These are phyloP conservation scores for Siphlonurus alternatus DNA, from an alignment of 2,888 invertebrate species.

Conservation along the genomic window DNA sequence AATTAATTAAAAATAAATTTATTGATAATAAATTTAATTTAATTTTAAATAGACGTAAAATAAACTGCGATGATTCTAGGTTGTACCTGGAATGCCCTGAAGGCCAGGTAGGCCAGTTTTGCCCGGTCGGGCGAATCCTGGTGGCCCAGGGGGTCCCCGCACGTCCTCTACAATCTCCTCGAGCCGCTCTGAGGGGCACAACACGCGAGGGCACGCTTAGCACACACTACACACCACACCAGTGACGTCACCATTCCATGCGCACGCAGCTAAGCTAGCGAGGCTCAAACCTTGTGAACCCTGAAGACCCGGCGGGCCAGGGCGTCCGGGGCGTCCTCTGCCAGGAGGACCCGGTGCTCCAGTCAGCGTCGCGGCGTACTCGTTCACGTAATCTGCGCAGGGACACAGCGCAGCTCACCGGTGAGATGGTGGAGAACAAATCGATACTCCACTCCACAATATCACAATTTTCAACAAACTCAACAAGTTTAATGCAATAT, in stretches of 20 bases:
- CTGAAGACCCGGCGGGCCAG: slow-evolving; percentile 49
- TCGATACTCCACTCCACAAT: too few species aligned
- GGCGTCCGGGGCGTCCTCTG: slow-evolving; percentile 44
- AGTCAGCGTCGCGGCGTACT: slow-evolving; percentile 40
- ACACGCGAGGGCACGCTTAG: too few species aligned
- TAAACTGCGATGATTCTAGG: neutral
- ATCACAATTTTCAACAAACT: neutral
- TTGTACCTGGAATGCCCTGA: slow-evolving; percentile 38
- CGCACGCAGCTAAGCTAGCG: neutral
- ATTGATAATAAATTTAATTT: too few species aligned
- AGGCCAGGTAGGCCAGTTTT: slow-evolving; percentile 34
- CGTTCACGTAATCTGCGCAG: slow-evolving; percentile 35
- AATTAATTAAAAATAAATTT: too few species aligned
- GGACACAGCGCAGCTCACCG: neutral
- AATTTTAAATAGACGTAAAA: too few species aligned
- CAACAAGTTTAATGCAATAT: neutral
- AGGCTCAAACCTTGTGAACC: slow-evolving; percentile 41
- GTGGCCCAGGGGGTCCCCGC: slow-evolving; percentile 52
- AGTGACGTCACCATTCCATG: neutral
- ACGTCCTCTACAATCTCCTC: slow-evolving; percentile 39
- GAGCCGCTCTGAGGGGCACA: slow-evolving; percentile 31
- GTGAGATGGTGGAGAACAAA: slow-evolving; percentile 3
- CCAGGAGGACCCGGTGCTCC: slow-evolving; percentile 53
- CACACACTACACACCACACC: neutral
- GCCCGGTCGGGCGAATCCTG: slow-evolving; percentile 34